Conservation (phyloP, 2,888 invertebrate genomes). For the Agrilus biguttatus region DNA sequence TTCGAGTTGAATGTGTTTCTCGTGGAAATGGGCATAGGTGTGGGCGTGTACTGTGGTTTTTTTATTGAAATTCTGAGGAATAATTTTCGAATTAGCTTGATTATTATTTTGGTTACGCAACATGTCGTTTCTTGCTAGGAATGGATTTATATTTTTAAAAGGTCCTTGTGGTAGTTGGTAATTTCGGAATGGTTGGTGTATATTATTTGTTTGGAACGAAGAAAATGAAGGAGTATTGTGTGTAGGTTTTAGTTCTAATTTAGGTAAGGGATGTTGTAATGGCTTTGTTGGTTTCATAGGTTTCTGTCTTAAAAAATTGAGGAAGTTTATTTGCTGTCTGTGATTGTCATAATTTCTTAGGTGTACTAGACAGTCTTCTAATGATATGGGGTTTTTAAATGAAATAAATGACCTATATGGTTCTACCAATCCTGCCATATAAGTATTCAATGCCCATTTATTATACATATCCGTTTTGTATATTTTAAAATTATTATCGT, state of each 20-base stretch:
- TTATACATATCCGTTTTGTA: slow-evolving; percentile 5
- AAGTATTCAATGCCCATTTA: slow-evolving; percentile 4
- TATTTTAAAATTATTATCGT: slow-evolving; percentile 1
- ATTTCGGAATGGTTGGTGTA: not conserved
- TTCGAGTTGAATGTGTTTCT: slow-evolving; percentile 1
- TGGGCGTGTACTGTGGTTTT: slow-evolving; percentile 3
- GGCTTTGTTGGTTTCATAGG: not conserved
- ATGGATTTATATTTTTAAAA: not conserved
- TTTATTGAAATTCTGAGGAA: not conserved
- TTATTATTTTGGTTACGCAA: no score
- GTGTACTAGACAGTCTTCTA: slow-evolving; percentile 4
- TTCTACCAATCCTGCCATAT: slow-evolving; percentile 5
- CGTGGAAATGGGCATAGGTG: slow-evolving; percentile 4
- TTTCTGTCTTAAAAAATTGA: slow-evolving; percentile 3
- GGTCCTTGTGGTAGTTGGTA: not conserved
- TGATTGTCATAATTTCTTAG: slow-evolving; percentile 6
- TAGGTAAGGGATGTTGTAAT: no score
- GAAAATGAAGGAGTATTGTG: no score
- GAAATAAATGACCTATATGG: slow-evolving; percentile 3
- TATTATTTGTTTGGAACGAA: no score
- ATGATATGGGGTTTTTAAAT: not conserved
- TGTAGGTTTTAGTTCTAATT: no score
- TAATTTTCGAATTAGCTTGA: not conserved
- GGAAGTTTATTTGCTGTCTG: slow-evolving; percentile 3
- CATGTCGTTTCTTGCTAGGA: not conserved